These are phyloP conservation scores for Alviniconcha marisindica DNA, from an alignment of 1,140 invertebrate species.

Conservation along the genomic window DNA sequence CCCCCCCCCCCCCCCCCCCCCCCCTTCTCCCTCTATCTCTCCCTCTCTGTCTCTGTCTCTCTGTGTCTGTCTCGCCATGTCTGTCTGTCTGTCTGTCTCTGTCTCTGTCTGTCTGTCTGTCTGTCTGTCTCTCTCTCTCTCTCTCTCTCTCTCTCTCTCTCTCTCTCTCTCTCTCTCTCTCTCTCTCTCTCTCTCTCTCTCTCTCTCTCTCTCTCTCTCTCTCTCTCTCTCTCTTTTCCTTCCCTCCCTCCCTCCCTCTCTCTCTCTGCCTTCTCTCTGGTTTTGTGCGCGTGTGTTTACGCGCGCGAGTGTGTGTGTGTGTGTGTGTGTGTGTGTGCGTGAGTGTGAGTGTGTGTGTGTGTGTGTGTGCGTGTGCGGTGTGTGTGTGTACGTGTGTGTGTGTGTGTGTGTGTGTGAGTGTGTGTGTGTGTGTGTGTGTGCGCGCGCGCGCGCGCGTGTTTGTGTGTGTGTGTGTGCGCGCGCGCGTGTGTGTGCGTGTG, in stretches of 20 bases:
- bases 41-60: not conserved
- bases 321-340: no score
- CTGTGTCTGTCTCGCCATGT: not conserved
- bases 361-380: constrained; percentile 13
- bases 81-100: constrained; percentile 5
- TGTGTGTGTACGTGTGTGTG: not conserved
- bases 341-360: not conserved
- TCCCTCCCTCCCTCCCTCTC: no score
- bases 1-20: not conserved
- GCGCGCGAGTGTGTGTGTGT: no score
- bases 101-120: not conserved
- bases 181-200: not conserved
- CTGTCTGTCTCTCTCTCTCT: not conserved
- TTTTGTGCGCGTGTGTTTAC: no score
- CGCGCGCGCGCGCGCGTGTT: not conserved
- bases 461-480: not conserved
- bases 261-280: no score
- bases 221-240: no score
- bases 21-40: not conserved
- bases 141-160: constrained; percentile 17
- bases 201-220: no score
- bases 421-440: constrained; percentile 1
- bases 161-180: constrained; percentile 17
- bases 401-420: constrained; percentile 5
- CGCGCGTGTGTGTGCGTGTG: not conserved